These are phyloP conservation scores for Phragmatobia fuliginosa DNA, from an alignment of 2,888 invertebrate species.

Conservation along the genomic window DNA sequence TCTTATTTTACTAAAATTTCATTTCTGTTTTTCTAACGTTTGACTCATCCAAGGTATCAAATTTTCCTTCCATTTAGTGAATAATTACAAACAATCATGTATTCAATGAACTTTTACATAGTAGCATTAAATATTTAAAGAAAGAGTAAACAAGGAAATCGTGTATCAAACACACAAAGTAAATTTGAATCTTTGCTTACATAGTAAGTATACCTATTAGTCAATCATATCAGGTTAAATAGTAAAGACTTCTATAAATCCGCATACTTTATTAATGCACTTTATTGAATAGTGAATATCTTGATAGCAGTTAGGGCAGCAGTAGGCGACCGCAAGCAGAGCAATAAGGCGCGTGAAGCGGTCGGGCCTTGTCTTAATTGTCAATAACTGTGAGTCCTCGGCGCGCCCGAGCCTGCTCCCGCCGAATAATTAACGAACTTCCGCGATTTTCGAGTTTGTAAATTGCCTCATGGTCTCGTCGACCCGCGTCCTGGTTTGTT, in stretches of 20 bases:
- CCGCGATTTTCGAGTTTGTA: conserved; percentile 86
- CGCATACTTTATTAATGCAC: conserved; percentile 57
- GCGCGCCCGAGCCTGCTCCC: conserved; percentile 72
- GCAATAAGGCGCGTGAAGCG: conserved; percentile 77
- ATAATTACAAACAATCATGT: no score
- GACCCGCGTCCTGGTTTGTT: conserved; percentile 81
- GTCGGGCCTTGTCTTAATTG: conserved; percentile 82
- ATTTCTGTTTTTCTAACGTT: no score
- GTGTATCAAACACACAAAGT: background rate
- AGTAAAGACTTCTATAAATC: conserved; percentile 58
- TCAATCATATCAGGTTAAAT: conserved; percentile 37
- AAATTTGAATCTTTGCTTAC: background rate
- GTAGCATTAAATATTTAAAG: no score
- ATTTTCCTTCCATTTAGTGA: no score
- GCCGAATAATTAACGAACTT: conserved; percentile 86
- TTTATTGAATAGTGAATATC: conserved; percentile 71
- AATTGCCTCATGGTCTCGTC: conserved; percentile 85
- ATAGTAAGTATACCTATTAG: background rate
- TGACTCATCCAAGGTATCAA: no score
- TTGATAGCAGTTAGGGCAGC: conserved; percentile 55
- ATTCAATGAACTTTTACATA: no score
- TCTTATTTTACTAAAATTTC: no score
- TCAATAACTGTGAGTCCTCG: conserved; percentile 83
- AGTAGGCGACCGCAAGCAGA: conserved; percentile 65
- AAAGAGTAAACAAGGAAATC: no score